phyloP scores from a whole-genome alignment of 92 coral and sea anemone species.

The Paragorgia papillata region DNA sequence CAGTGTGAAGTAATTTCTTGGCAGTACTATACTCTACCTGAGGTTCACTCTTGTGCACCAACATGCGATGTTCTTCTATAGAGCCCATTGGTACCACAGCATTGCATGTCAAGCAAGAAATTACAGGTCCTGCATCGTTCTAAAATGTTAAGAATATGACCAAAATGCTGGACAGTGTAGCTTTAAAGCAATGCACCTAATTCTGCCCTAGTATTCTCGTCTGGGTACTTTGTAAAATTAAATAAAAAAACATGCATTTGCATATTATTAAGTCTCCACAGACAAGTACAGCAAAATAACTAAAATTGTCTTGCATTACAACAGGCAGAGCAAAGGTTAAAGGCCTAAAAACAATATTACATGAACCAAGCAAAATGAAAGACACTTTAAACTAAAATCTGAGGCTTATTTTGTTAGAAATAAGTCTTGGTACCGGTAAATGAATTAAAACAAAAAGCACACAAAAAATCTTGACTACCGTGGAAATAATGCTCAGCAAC shows the following conservation, averaged over 20 bases:
- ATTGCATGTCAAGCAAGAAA: slow-evolving; percentile 16
- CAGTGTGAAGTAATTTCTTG: too few species aligned
- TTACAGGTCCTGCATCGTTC: slow-evolving; percentile 6
- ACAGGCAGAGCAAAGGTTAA: too few species aligned
- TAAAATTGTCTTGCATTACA: too few species aligned
- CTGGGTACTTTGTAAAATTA: neutral
- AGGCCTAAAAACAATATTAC: too few species aligned
- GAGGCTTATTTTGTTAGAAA: too few species aligned
- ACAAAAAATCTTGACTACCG: neutral
- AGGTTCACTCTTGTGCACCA: slow-evolving; percentile 14
- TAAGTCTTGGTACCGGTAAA: too few species aligned
- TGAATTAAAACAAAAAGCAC: neutral
- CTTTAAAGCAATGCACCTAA: neutral
- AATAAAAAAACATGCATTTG: slow-evolving; percentile 2
- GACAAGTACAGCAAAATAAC: too few species aligned
- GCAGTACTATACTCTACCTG: slow-evolving; percentile 6
- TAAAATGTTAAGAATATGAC: neutral
- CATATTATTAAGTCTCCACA: neutral
- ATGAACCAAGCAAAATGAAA: too few species aligned
- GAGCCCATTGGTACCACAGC: slow-evolving; percentile 20
- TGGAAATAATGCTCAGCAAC: too few species aligned
- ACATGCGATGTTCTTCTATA: slow-evolving; percentile 16
- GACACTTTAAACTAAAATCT: too few species aligned
- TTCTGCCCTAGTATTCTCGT: neutral
- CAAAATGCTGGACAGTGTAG: slow-evolving; percentile 6